Conservation (phyloP, 2,888 invertebrate genomes). For the Dryadula phaetusa region DNA sequence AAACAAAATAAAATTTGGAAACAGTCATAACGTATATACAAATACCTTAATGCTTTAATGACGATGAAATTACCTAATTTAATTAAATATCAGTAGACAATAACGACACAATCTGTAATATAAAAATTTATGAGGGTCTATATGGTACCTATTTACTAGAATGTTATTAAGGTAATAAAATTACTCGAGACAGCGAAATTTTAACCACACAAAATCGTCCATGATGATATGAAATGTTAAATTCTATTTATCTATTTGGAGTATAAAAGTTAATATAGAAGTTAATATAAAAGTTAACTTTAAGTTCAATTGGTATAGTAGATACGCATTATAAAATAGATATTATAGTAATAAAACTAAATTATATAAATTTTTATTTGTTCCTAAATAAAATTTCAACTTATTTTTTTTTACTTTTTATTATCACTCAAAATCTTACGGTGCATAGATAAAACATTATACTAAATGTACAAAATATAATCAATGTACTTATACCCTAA, state of each 20-base stretch:
- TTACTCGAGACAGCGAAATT: conserved; percentile 44
- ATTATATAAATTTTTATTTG: too few relatives aligned
- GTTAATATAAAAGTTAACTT: too few relatives aligned
- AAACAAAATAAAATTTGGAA: neutral
- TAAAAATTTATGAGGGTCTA: conserved; percentile 59
- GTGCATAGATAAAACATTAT: too few relatives aligned
- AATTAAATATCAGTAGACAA: conserved; percentile 39
- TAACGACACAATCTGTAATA: conserved; percentile 50
- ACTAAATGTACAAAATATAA: too few relatives aligned
- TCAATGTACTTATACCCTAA: too few relatives aligned
- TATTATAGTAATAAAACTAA: too few relatives aligned
- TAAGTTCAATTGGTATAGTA: too few relatives aligned
- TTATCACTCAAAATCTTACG: too few relatives aligned
- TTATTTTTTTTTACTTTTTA: too few relatives aligned
- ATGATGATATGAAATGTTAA: neutral
- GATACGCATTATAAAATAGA: too few relatives aligned
- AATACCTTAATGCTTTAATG: neutral
- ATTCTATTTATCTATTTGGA: neutral
- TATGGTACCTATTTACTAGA: conserved; percentile 54
- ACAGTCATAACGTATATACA: neutral
- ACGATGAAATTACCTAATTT: conserved; percentile 4
- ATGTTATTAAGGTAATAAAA: conserved; percentile 63
- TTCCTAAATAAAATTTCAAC: too few relatives aligned
- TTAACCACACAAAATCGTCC: conserved; percentile 5
- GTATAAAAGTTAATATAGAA: too few relatives aligned